Evolutionary conservation across 1,140 invertebrate genomes (phyloP), one percentile per base, ranked within the genome.

Genomic region (Orius insidiosus): DNA sequence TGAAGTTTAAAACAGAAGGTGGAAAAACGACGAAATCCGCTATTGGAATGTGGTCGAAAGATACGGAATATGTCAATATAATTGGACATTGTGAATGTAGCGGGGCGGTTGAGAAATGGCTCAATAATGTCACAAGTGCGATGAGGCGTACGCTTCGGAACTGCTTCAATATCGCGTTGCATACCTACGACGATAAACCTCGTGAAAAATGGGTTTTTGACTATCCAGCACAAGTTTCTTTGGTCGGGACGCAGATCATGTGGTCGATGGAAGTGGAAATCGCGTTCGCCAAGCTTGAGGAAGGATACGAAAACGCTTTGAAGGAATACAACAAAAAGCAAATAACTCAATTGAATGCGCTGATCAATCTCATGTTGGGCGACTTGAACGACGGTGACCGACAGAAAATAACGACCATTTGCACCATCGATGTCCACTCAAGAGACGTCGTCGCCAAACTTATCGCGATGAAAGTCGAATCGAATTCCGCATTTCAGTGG

Each of bases 361-460:
- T 94, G 1, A 93, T 93, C 53, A 70, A 69, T 5, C 61, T 94
- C 35, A 61, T 93, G 35, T 62, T 90, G 45, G 85, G 84, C 0
- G 83, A 90, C 52, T 63, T 93, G 37, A 75, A 73, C 1, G 63
- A 71, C 3, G 78, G 78, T n/a, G 83, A 92, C 57, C 69, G 89
- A 3, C 86, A 92, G 62, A 93, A 93, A 62, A 88, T 93, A 53
- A 92, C 90, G 82, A 93, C 89, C 0, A 84, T 93, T 52, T 93
- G 88, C 66, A 93, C 88, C 1, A 90, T 93, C 56, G 89, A 94
- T 59, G 88, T 94, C 1, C 80, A 85, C 56, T 84, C 83, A 9
- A 67, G 89, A 56, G 89, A 94, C 60, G 85, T 93, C 9, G 83
- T 93, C 0, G 72, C 72, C 0, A 88, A 85, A 59, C 72, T 94